Conservation (phyloP, 2,113 vertebrate genomes). For the Oncorhynchus clarkii region DNA sequence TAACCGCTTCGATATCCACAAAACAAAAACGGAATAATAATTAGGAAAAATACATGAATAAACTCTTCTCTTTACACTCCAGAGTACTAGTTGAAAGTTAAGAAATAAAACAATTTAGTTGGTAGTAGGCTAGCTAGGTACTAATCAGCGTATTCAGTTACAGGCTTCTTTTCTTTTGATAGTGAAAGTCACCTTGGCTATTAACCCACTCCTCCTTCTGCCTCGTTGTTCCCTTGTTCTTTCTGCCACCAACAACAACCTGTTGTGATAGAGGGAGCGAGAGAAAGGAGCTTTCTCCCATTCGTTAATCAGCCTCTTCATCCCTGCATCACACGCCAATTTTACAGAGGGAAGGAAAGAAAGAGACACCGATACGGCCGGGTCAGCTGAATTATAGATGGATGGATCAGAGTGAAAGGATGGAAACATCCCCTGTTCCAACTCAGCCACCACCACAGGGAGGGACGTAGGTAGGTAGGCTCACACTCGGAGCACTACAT, state of each 20-base stretch:
- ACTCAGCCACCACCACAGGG: too few species aligned
- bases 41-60: not conserved
- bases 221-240: not conserved
- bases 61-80: too few species aligned
- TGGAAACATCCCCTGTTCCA: not conserved
- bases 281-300: too few species aligned
- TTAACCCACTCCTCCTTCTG: too few species aligned
- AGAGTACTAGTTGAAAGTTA: too few species aligned
- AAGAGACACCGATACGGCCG: slow-evolving; percentile 55
- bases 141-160: not conserved
- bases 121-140: too few species aligned
- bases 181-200: slow-evolving; percentile 16
- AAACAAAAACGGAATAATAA: not conserved
- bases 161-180: slow-evolving; percentile 12
- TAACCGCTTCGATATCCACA: slow-evolving; percentile 19
- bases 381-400: slow-evolving; percentile 69
- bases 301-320: slow-evolving; percentile 40
- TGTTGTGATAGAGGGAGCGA: not conserved
- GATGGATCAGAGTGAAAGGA: slow-evolving; percentile 37
- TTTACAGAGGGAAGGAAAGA: slow-evolving; percentile 8
- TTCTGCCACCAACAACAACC: not conserved
- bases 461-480: too few species aligned
- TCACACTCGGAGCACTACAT: too few species aligned
- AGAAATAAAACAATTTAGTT: too few species aligned
- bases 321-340: slow-evolving; percentile 43